phyloP scores from a whole-genome alignment of 1,140 invertebrate species.

The Pseudomyrmex cubaensis region DNA sequence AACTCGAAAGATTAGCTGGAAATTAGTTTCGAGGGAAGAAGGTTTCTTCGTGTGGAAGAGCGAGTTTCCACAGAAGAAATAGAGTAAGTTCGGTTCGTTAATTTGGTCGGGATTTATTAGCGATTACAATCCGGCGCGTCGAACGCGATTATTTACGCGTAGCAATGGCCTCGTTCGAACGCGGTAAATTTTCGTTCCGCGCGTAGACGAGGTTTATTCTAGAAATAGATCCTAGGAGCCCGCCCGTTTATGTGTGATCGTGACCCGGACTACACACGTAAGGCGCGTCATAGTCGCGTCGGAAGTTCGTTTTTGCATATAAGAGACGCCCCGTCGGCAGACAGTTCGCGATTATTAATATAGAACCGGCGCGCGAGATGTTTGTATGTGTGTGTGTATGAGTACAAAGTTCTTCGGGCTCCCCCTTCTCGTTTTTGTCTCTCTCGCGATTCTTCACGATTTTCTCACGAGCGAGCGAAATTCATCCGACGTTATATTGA shows the following conservation, averaged over 20 bases:
- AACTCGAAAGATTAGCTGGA: not conserved
- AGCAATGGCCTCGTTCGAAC: slow-evolving; percentile 23
- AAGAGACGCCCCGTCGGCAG: not conserved
- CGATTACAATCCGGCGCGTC: not conserved
- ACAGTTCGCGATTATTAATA: slow-evolving; percentile 6
- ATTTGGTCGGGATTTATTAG: not conserved
- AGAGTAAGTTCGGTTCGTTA: not conserved
- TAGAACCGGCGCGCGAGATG: not conserved
- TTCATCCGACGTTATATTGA: not conserved
- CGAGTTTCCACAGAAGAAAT: not conserved
- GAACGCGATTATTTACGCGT: not conserved
- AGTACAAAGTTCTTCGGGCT: not conserved
- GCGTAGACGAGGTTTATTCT: slow-evolving; percentile 64
- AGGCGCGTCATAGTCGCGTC: not conserved
- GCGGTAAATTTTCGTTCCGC: slow-evolving; percentile 38
- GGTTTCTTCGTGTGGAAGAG: too few species aligned
- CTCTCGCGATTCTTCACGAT: too few species aligned
- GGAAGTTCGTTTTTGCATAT: slow-evolving; percentile 46
- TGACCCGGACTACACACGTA: slow-evolving; percentile 13
- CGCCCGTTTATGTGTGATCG: slow-evolving; percentile 42
- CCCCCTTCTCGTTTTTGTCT: not conserved
- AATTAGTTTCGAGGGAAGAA: not conserved
- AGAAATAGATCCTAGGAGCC: slow-evolving; percentile 55
- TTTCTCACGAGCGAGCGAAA: too few species aligned
- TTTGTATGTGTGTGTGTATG: too few species aligned